A percentile compares a stretch with the other conserved stretches of the same genome.
Conservation (phyloP, 2,888 invertebrate species). For the Pharmacophagus antenor region DNA sequence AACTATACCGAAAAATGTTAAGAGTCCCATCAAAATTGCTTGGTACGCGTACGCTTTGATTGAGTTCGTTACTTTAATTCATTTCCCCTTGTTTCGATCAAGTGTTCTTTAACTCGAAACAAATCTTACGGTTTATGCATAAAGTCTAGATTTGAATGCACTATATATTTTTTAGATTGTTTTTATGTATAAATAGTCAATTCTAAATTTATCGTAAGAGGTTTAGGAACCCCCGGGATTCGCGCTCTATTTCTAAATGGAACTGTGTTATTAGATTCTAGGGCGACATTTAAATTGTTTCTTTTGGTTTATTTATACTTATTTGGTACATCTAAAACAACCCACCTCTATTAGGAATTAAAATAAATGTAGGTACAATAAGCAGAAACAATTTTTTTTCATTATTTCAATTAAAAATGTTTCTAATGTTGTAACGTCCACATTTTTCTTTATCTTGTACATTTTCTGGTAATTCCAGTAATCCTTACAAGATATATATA, state of each 20-base stretch:
- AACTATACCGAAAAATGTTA: slow-evolving; percentile 20
- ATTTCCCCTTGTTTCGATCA: slow-evolving; percentile 50
- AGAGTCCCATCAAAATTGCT: slow-evolving; percentile 29
- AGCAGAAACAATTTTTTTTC: too few species aligned
- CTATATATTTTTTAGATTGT: slow-evolving; percentile 40
- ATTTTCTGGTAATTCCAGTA: neutral
- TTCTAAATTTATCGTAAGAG: slow-evolving; percentile 64
- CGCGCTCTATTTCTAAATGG: slow-evolving; percentile 63
- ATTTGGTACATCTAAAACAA: slow-evolving; percentile 33
- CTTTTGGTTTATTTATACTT: slow-evolving; percentile 48
- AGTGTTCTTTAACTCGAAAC: slow-evolving; percentile 31
- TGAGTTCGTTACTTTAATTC: slow-evolving; percentile 51
- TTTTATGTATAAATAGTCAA: slow-evolving; percentile 49
- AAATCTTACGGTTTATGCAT: slow-evolving; percentile 36
- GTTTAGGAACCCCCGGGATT: slow-evolving; percentile 57
- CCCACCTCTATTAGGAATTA: too few species aligned
- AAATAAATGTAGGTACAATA: too few species aligned
- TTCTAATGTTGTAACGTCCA: too few species aligned
- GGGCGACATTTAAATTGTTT: slow-evolving; percentile 43
- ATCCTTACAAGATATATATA: too few species aligned
- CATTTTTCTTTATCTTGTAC: neutral
- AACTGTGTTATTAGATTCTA: slow-evolving; percentile 46
- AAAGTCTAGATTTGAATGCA: slow-evolving; percentile 41
- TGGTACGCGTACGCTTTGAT: slow-evolving; percentile 46
- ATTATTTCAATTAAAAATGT: too few species aligned